A percentile compares a stretch with the other conserved stretches of the same genome.
These are phyloP conservation scores for Entomyzon cyanotis DNA, from an alignment of 2,113 vertebrate species.

Conservation along the genomic window DNA sequence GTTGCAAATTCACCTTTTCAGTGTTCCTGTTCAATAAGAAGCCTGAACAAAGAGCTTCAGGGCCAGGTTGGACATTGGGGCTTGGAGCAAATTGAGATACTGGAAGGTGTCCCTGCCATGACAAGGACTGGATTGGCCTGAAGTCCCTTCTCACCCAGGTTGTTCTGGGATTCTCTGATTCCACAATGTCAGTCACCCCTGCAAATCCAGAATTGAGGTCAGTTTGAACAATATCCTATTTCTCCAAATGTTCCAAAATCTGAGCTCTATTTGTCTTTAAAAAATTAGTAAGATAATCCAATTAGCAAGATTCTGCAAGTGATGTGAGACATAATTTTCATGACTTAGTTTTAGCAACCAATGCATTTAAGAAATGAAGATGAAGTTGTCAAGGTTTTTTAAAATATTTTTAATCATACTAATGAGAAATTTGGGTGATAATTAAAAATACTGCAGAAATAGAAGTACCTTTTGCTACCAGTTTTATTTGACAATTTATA, in stretches of 20 bases:
- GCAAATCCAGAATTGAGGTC: not conserved
- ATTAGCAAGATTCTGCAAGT: not conserved
- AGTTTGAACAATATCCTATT: not conserved
- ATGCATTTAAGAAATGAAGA: not conserved
- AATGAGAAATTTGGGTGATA: not conserved
- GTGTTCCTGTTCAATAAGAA: not conserved
- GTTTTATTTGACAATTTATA: not conserved
- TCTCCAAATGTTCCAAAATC: not conserved
- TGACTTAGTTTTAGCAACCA: not conserved
- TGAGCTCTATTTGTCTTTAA: not conserved
- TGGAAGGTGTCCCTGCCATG: not conserved
- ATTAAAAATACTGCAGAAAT: not conserved
- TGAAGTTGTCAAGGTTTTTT: not conserved
- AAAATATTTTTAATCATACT: not conserved
- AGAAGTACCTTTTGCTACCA: not conserved
- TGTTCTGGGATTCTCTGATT: not conserved
- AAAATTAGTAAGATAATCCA: not conserved
- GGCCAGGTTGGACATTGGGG: fast-evolving
- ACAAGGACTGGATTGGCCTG: not conserved
- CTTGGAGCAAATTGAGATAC: not conserved
- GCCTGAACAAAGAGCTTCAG: not conserved
- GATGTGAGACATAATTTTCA: not conserved
- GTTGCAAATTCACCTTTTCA: not conserved
- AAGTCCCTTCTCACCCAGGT: not conserved
- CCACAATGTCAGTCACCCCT: not conserved